Evolutionary conservation across 2,888 invertebrate species (phyloP).

Genomic region (Agrochola circellaris): DNA sequence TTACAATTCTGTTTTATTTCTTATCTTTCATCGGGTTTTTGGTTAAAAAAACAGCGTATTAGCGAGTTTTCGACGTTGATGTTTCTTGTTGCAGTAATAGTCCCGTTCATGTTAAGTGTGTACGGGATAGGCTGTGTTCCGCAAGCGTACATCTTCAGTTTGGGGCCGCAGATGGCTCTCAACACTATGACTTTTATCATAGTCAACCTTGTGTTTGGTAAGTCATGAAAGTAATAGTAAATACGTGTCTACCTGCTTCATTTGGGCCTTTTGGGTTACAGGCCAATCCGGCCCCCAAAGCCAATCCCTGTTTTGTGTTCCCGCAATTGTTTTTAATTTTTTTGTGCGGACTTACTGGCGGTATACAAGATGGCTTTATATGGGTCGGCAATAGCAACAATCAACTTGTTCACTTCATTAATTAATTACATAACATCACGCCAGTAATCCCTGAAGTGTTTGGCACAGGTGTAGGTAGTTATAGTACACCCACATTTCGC

Average conservation of each 20-base stretch:
- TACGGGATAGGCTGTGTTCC: slow-evolving; percentile 84
- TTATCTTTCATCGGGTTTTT: neutral
- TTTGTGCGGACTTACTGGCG: neutral
- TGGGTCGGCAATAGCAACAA: neutral
- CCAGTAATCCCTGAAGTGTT: neutral
- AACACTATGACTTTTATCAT: slow-evolving; percentile 83
- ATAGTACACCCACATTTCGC: neutral
- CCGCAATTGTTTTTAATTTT: neutral
- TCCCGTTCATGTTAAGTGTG: slow-evolving; percentile 77
- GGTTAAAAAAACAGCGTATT: neutral
- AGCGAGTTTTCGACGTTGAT: neutral
- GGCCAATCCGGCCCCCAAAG: neutral
- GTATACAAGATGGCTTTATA: neutral
- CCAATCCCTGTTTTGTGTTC: neutral
- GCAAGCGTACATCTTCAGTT: slow-evolving; percentile 85
- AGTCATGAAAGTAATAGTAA: slow-evolving; percentile 13
- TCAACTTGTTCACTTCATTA: neutral
- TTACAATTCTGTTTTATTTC: too few species aligned
- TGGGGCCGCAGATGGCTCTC: slow-evolving; percentile 78
- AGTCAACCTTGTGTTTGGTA: slow-evolving; percentile 83
- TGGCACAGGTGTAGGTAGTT: neutral
- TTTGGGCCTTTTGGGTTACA: neutral
- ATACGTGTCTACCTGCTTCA: neutral
- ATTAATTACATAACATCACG: neutral
- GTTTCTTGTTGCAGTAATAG: slow-evolving; percentile 73